A percentile compares a stretch with the other conserved stretches of the same genome.
Evolutionary conservation across 2,797 vertebrate genomes (phyloP).

Genomic region (Sebastes vulpes): DNA sequence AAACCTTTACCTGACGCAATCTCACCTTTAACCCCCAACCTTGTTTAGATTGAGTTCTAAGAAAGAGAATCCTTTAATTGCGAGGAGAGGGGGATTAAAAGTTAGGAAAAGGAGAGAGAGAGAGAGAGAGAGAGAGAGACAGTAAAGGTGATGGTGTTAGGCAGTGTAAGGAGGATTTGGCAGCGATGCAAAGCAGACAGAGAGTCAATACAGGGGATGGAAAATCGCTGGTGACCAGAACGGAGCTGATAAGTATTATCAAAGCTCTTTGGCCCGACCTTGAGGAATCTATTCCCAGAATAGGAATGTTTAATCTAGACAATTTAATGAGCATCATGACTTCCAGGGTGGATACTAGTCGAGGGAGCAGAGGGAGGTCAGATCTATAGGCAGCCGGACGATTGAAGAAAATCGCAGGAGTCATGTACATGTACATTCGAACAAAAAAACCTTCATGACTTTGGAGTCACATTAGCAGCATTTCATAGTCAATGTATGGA

Average conservation of each 20-base stretch:
- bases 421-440: not conserved
- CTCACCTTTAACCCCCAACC: constrained; percentile 51
- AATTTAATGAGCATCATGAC: not conserved
- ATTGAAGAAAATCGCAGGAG: not conserved
- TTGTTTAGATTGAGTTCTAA: constrained; percentile 12
- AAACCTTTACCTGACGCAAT: constrained; percentile 7
- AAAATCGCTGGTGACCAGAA: constrained; percentile 43
- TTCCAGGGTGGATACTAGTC: not conserved
- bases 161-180: constrained; percentile 68
- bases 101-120: not conserved
- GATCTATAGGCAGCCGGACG: not conserved
- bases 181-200: constrained; percentile 7
- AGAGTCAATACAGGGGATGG: constrained; percentile 40
- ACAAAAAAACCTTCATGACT: not conserved
- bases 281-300: constrained; percentile 6
- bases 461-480: not conserved
- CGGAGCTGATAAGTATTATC: constrained; percentile 18
- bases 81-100: constrained; percentile 34
- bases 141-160: constrained; percentile 18
- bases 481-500: too few species aligned
- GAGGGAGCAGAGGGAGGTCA: not conserved
- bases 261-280: constrained; percentile 17
- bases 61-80: constrained; percentile 44
- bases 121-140: not conserved
- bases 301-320: constrained; percentile 35